A percentile compares a stretch with the other conserved stretches of the same genome.
Conservation (phyloP, 2,113 vertebrate genomes). For the Bothrops jararaca region DNA sequence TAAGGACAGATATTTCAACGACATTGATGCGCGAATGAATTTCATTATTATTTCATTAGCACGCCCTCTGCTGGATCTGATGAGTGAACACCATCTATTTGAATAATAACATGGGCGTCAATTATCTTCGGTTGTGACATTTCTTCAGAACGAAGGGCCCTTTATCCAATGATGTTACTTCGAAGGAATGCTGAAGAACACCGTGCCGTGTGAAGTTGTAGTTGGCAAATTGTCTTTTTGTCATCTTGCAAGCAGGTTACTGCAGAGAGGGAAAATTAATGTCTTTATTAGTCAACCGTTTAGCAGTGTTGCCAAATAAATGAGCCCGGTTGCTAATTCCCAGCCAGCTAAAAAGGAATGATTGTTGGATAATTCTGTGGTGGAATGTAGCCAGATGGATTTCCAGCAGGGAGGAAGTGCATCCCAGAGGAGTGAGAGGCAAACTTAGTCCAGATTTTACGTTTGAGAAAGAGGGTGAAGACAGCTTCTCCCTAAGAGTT, state of each 20-base stretch:
- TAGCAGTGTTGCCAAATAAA: not conserved
- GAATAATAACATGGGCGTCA: not conserved
- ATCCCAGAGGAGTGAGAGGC: not conserved
- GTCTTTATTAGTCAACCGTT: accelerated
- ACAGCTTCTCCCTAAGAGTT: too few relatives aligned
- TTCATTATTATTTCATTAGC: not conserved
- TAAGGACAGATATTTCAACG: not conserved
- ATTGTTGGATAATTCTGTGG: not conserved
- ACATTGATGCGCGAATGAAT: not conserved
- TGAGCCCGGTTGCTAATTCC: not conserved
- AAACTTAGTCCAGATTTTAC: too few relatives aligned
- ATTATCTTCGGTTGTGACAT: not conserved
- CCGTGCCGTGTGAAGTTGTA: not conserved
- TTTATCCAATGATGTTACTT: not conserved
- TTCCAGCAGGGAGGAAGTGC: not conserved
- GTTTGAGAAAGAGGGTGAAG: too few relatives aligned
- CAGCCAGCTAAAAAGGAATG: not conserved
- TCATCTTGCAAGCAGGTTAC: not conserved
- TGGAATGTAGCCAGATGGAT: not conserved
- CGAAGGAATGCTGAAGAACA: not conserved
- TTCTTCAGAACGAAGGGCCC: not conserved
- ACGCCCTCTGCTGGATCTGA: constrained; percentile 45
- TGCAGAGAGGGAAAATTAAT: not conserved
- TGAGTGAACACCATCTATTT: not conserved
- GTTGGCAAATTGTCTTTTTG: not conserved